Evolutionary conservation across 2,888 invertebrate species (phyloP).

Genomic region (Pollenia griseotomentosa): DNA sequence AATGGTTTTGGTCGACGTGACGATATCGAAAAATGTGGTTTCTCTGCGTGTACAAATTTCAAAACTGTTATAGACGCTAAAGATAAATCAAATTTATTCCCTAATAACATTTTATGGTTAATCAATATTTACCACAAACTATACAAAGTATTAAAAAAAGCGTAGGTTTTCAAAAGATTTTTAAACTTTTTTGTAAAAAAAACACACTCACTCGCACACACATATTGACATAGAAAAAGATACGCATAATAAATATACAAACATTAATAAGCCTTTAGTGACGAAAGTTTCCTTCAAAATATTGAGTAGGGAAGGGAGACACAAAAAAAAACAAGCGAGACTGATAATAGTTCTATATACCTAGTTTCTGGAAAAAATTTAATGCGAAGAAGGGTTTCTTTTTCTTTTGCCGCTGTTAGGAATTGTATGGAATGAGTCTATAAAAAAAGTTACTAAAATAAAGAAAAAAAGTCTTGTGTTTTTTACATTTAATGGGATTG

Average conservation of each 20-base stretch:
- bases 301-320: conserved; percentile 30
- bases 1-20: too few relatives aligned
- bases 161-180: conserved; percentile 57
- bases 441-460: not conserved
- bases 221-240: not conserved
- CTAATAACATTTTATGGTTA: conserved; percentile 23
- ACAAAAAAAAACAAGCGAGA: not conserved
- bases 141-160: conserved; percentile 32
- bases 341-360: conserved; percentile 60
- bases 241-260: conserved; percentile 18
- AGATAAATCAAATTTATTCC: not conserved
- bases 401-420: conserved; percentile 56
- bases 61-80: too few relatives aligned
- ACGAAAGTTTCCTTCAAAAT: conserved; percentile 66
- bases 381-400: conserved; percentile 42
- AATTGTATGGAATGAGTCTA: conserved; percentile 2
- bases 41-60: too few relatives aligned
- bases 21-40: too few relatives aligned
- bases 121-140: conserved; percentile 30
- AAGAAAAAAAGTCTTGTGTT: conserved; percentile 28
- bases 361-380: conserved; percentile 28
- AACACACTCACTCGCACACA: not conserved
- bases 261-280: conserved; percentile 61
- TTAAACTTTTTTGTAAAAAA: not conserved
- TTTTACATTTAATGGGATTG: conserved; percentile 55